Base-by-base conservation (phyloP, 2,888 invertebrate species). In the Harpalus rubripes region DNA sequence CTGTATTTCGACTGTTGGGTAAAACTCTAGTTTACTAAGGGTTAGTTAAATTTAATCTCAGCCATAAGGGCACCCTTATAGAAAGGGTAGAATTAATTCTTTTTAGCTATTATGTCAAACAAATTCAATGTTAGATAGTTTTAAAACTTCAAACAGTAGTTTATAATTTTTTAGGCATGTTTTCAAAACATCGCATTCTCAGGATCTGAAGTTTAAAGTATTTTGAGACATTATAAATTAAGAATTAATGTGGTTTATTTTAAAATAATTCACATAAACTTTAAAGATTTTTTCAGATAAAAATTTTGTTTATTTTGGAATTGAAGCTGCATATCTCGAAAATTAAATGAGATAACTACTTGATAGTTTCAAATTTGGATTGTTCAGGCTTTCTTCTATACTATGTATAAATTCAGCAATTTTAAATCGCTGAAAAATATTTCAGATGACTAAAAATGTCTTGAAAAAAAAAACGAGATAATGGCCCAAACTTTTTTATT, bases 41-140 rank as follows among this genome's bases (percentile, higher is more conserved):
- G 88, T 87, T 88, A 87, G 87, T 87, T 87, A 87, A 86, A 87
- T 87, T 87, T 87, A 87, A 87, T 87, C 87, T 87, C 86, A 85
- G 76, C 86, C 74, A 80, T 81, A 52, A 76, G 86, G 81, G 86
- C 79, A 65, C 84, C 84, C 84, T 39, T 84, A 84, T 84, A 44
- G 39, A 58, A 79, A 56, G 84, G 84, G 52, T 79, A 8, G 68
- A 81, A 72, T 81, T 81, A 81, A 81, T 72, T 81, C 81, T 72
- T 72, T 83, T 76, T 61, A 41, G 72, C 68, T 82, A 39, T 74
- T 72, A 58, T 74, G 83, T 83, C 83, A 83, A 52, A 52, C 44
- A 52, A 12, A 52, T 12, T 32, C 32, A 32, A 6, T 52, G 44
- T 52, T 4, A 32, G 32, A 32, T 32, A 32, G 44, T 52, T 52